Base-by-base conservation (phyloP, 2,797 vertebrate genomes). In the Salarias fasciatus region DNA sequence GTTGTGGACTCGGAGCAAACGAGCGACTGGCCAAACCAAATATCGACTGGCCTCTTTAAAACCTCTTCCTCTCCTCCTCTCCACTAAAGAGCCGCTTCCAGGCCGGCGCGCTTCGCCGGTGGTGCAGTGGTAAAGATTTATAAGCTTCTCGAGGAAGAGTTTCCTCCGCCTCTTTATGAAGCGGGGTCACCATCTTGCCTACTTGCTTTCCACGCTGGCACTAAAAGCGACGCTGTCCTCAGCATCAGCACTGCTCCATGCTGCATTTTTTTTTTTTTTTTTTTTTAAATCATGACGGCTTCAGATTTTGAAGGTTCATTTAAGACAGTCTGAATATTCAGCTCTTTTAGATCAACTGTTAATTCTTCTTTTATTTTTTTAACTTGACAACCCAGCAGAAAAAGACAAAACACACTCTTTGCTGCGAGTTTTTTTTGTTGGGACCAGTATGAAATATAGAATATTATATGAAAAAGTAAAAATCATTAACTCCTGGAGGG, bases 401-500 rank as follows among this genome's bases (percentile, higher is more conserved):
- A 35, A 35, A 35, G 33, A 35, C 33, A 35, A 9, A 35, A 35
- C 2, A 24, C 18, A 24, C 2, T 35, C 42, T 51, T 29, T 37
- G 4, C 29, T 33, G 37, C 6, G 18, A 41, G 42, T 38, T 76
- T 51, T 67, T 38, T 76, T 51, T 67, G 40, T 68, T 15, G 48
- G 74, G 53, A 18, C 36, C 29, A 68, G 68, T 41, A 37, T 58
- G 8, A 72, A 78, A 69, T 37, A 35, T 35, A 35, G 33, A 35
- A 35, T 9, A 9, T 33, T 9, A 3, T 6, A 35, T 35, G 33
- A 35, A 35, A 35, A 35, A 35, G 5, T 11, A 33, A 62, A 72
- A 84, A 74, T 75, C 36, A 15, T 72, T 62, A 53, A 41, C 29
- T 62, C 29, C 53, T 65, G 9, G 45, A 56, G 58, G 46, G 62